A percentile compares a stretch with the other conserved stretches of the same genome.
Evolutionary conservation across 53 echinoderm and acorn worm species (phyloP).

Genomic region (Henricia sp.): DNA sequence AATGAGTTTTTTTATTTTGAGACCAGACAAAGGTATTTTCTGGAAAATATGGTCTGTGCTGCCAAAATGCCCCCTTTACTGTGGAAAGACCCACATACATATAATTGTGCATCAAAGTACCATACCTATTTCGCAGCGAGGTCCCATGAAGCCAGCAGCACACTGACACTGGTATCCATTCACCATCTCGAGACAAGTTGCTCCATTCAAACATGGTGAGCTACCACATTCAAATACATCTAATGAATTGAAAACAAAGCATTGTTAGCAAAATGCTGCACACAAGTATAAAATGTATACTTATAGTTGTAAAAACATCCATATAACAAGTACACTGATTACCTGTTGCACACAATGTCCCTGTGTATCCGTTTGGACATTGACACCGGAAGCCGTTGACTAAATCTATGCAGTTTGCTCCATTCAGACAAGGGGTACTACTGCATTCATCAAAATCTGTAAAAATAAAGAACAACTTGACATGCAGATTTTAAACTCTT

Average conservation of each 20-base stretch:
- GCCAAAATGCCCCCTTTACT: no score
- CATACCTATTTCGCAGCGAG: slow-evolving; percentile 24
- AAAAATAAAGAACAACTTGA: not conserved
- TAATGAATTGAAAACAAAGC: not conserved
- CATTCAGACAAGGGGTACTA: slow-evolving; percentile 34
- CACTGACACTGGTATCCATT: slow-evolving; percentile 34
- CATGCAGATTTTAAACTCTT: no score
- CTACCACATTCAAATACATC: slow-evolving; percentile 7
- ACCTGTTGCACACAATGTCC: slow-evolving; percentile 67
- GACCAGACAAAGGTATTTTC: no score
- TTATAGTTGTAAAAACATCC: not conserved
- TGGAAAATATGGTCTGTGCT: no score
- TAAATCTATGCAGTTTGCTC: slow-evolving; percentile 57
- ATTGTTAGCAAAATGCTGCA: not conserved
- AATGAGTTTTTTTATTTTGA: no score
- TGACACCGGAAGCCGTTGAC: slow-evolving; percentile 70
- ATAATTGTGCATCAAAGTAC: no score
- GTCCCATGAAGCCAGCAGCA: slow-evolving; percentile 28
- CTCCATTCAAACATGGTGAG: slow-evolving; percentile 38
- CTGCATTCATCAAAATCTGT: slow-evolving; percentile 13
- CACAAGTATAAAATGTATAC: not conserved
- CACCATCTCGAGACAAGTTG: slow-evolving; percentile 24
- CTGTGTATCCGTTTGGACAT: slow-evolving; percentile 67
- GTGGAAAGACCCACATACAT: no score
- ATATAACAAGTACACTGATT: not conserved